phyloP scores from a whole-genome alignment of 2,797 vertebrate species.

The Megalops cyprinoides region DNA sequence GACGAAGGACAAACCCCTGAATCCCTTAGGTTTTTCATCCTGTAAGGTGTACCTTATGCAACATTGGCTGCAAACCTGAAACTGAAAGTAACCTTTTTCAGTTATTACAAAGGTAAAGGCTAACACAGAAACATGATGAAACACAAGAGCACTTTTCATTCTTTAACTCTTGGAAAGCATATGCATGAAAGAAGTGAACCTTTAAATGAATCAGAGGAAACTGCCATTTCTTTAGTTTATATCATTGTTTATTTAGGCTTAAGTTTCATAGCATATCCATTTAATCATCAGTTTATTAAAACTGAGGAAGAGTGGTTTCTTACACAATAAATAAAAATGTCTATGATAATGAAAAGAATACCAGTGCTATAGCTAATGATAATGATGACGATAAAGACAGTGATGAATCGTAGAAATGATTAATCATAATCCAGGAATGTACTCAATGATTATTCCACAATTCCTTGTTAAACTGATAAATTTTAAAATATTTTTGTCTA shows the following conservation, averaged over 20 bases:
- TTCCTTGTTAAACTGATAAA: background rate
- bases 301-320: background rate
- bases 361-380: background rate
- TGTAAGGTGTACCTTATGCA: slow-evolving; percentile 13
- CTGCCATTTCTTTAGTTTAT: background rate
- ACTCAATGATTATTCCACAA: background rate
- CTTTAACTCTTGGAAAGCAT: background rate
- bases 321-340: background rate
- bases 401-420: too few relatives aligned
- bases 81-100: background rate
- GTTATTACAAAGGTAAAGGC: background rate
- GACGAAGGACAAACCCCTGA: background rate
- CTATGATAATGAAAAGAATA: background rate
- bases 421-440: too few relatives aligned
- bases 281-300: background rate
- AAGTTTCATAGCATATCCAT: slow-evolving; percentile 25
- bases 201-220: background rate
- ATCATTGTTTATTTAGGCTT: slow-evolving; percentile 17
- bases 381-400: background rate
- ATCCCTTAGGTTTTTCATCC: slow-evolving; percentile 2
- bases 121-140: background rate
- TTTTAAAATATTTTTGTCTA: background rate
- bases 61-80: background rate
- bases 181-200: background rate
- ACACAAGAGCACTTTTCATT: background rate